phyloP scores from a whole-genome alignment of 35 echinoderm and acorn worm species.

The Stichopus chloronotus region DNA sequence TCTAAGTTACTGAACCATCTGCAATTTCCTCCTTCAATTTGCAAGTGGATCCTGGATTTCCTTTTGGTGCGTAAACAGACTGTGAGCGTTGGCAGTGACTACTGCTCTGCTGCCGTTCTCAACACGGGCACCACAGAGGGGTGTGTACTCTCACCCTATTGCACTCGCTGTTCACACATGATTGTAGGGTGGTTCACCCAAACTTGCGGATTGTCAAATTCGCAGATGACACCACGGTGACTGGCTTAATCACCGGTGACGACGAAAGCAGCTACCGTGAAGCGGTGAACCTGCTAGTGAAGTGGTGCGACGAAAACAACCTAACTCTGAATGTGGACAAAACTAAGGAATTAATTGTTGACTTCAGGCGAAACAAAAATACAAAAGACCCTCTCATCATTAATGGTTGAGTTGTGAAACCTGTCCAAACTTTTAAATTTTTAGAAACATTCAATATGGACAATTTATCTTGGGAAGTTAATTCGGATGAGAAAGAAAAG shows the following conservation, averaged over 20 bases:
- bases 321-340: conserved; percentile 42
- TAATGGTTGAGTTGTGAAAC: conserved; percentile 7
- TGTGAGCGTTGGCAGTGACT: not conserved
- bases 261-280: not conserved
- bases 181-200: not conserved
- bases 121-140: not conserved
- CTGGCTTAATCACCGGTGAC: not conserved
- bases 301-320: not conserved
- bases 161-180: not conserved
- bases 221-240: conserved; percentile 6
- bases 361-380: conserved; percentile 24
- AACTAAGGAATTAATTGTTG: conserved; percentile 49
- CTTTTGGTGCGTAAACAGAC: not conserved
- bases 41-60: conserved; percentile 24
- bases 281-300: not conserved
- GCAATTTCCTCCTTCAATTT: not conserved
- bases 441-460: not conserved
- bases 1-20: not conserved
- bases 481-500: not conserved
- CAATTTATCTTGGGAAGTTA: not conserved
- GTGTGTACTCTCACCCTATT: conserved; percentile 1
- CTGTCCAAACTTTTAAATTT: not conserved
- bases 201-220: not conserved
- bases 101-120: not conserved
- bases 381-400: conserved; percentile 1